Base-by-base conservation (phyloP, 1,140 invertebrate genomes). In the Brachionus paranguensis region DNA sequence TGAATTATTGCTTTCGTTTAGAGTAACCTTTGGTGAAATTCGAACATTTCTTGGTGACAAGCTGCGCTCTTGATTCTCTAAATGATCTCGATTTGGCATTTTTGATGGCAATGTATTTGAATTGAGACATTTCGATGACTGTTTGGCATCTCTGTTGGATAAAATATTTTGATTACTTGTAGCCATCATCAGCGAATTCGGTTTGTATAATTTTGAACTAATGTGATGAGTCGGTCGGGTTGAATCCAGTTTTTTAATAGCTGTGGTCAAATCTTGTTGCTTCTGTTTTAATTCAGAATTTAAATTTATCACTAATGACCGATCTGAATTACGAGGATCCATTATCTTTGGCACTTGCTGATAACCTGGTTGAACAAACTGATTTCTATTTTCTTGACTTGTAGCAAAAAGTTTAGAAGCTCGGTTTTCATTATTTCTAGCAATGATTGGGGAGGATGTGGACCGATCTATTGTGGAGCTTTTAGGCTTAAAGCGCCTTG, bases 201-300 rank as follows among this genome's bases (percentile, higher is more conserved):
- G 78, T 29, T 81, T 81, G 20, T 81, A 81, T 27, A 81, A 64
- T 64, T 81, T 81, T 24, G 37, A 45, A 43, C 6, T 60, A 4
- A 68, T 29, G 37, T 81, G 72, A 50, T 76, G 45, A 14, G 10
- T 50, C 47, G 33, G 20, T 47, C 29, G 20, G 10, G 53, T 45
- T 27, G 78, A 64, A 20, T 81, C 64, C 3, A 81, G 24, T 47
- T 81, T 81, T 81, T 81, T 68, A 45, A 60, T 81, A 76, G 72
- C 53, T 7, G 17, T 81, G 33, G 78, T 45, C 33, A 60, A 68
- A 81, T 81, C 78, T 81, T 68, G 78, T 64, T 81, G 78, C 17
- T 68, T 81, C 17, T 81, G 33, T 27, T 64, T 76, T 11, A 76
- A 10, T 6, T 76, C 17, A 53, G 43, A 24, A n/a, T 76, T 76